phyloP scores from a whole-genome alignment of 2,888 invertebrate species.

The Enoplolaimus lenunculus region DNA sequence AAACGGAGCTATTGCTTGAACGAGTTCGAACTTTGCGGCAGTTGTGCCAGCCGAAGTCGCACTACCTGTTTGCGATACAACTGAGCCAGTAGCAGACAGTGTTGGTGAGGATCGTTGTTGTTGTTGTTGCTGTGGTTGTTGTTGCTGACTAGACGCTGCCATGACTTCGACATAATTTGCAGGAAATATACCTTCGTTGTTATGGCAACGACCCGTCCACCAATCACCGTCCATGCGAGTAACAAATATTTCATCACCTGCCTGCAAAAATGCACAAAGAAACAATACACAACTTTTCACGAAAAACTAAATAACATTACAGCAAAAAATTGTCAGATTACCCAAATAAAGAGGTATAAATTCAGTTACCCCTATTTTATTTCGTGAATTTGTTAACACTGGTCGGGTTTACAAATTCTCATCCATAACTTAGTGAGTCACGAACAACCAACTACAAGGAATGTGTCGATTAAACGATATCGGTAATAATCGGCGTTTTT shows the following conservation, averaged over 20 bases:
- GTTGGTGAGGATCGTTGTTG: background rate
- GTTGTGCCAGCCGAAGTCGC: background rate
- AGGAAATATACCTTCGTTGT: conserved; percentile 79
- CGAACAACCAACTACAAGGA: too few relatives aligned
- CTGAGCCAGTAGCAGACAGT: background rate
- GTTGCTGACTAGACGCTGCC: background rate
- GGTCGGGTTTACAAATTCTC: too few relatives aligned
- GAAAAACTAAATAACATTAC: too few relatives aligned
- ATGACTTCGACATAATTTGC: conserved; percentile 67
- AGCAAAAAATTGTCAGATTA: too few relatives aligned
- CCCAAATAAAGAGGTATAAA: too few relatives aligned
- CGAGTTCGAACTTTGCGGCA: conserved; percentile 55
- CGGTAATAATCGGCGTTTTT: too few relatives aligned
- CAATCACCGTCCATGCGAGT: conserved; percentile 83
- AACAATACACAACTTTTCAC: too few relatives aligned
- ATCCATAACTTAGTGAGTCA: too few relatives aligned
- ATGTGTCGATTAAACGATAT: too few relatives aligned
- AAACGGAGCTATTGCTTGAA: conserved; percentile 81
- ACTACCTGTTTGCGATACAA: background rate
- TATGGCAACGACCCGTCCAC: conserved; percentile 86
- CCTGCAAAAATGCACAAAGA: conserved; percentile 64
- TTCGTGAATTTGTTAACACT: too few relatives aligned
- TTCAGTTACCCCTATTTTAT: too few relatives aligned
- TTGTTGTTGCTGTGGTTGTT: background rate
- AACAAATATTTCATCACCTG: conserved; percentile 62